A percentile compares a stretch with the other conserved stretches of the same genome.
phyloP scores from a whole-genome alignment of 2,113 vertebrate species.

The Taurulus bubalis region DNA sequence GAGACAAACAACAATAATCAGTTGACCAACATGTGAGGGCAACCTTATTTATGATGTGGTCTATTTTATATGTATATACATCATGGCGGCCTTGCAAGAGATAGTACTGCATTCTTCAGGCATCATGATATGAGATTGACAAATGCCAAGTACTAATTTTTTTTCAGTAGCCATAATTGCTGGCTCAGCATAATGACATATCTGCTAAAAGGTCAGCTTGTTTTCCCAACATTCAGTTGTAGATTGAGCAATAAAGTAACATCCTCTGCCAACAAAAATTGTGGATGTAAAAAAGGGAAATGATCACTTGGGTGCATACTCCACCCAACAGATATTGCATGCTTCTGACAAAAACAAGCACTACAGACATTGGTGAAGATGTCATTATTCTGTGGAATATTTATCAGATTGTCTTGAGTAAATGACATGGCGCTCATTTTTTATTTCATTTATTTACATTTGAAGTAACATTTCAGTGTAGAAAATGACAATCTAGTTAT shows the following conservation, averaged over 20 bases:
- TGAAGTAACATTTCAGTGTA: background rate
- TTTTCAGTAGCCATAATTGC: constrained; percentile 52
- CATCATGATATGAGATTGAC: constrained; percentile 19
- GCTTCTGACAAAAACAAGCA: background rate
- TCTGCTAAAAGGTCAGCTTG: constrained; percentile 31
- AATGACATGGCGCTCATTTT: background rate
- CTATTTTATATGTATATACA: background rate
- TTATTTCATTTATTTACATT: background rate
- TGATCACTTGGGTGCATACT: constrained; percentile 48
- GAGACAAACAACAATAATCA: background rate
- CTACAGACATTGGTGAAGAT: background rate
- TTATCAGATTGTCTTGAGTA: background rate
- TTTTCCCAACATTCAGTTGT: constrained; percentile 53
- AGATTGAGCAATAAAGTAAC: constrained; percentile 69
- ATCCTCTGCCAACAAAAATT: constrained; percentile 66
- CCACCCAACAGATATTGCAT: constrained; percentile 38
- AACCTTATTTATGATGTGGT: background rate
- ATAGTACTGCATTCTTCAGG: background rate
- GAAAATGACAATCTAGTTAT: no score
- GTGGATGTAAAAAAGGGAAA: constrained; percentile 77
- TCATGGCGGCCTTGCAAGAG: background rate
- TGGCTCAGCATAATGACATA: constrained; percentile 59
- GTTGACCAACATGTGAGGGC: background rate
- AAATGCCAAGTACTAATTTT: constrained; percentile 28
- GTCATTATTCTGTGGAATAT: background rate